Evolutionary conservation across 1,140 invertebrate genomes (phyloP).

Genomic region (Panonychus citri): DNA sequence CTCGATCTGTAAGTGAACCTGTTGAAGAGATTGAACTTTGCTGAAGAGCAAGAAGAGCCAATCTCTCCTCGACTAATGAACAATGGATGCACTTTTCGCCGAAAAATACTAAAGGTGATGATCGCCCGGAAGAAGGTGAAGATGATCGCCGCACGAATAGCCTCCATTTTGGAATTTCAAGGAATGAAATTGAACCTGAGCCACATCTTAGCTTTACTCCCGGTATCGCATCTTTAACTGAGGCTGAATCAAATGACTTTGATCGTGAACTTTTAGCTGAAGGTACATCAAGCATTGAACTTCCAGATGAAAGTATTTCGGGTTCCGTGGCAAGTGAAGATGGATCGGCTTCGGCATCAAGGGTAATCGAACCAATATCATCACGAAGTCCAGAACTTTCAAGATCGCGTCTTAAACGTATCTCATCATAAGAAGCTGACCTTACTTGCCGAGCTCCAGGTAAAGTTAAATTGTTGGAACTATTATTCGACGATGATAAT

Average conservation of each 20-base stretch:
- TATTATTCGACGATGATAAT: not conserved
- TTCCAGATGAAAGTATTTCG: not conserved
- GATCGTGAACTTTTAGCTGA: not conserved
- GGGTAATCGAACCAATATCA: conserved; percentile 13
- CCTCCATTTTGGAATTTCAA: conserved; percentile 13
- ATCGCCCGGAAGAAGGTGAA: not conserved
- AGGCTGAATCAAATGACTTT: not conserved
- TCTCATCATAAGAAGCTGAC: conserved; percentile 64
- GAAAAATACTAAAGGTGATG: not conserved
- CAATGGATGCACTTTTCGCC: conserved; percentile 22
- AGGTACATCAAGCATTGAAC: not conserved
- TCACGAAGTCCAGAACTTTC: conserved; percentile 16
- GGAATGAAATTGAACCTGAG: not conserved
- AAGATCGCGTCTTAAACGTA: conserved; percentile 47
- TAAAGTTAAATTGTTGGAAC: not conserved
- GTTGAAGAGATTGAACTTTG: not conserved
- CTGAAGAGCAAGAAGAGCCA: too few relatives aligned
- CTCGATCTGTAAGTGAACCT: not conserved
- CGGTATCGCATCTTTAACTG: conserved; percentile 14
- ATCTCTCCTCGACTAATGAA: conserved; percentile 12
- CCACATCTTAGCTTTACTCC: not conserved
- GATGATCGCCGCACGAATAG: conserved; percentile 9
- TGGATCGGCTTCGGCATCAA: conserved; percentile 24
- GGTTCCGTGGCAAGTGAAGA: not conserved
- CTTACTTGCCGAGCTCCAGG: conserved; percentile 39